Evolutionary conservation across 1,140 invertebrate species (phyloP), one percentile per base, ranked within the genome.

Genomic region (Hydropsyche tenuis): DNA sequence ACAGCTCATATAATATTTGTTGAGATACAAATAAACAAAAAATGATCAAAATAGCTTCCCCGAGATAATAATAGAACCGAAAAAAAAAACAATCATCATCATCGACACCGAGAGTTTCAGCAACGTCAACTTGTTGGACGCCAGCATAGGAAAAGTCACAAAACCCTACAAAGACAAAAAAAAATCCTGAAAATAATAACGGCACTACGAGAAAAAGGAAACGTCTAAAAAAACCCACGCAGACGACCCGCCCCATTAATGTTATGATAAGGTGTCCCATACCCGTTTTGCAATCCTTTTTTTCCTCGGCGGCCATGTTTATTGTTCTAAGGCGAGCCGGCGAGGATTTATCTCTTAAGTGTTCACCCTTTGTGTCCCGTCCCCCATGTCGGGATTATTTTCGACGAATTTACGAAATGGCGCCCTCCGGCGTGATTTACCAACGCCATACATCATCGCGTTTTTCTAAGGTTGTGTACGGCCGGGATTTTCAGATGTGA

Each of bases 81-180:
- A n/a, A n/a, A n/a, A n/a, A n/a, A n/a, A n/a, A n/a, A n/a, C n/a
- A n/a, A n/a, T n/a, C 51, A n/a, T 53, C 51, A 18, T 53, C 51
- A 22, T 11, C 20, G 51, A 53, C 51, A 20, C 42, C 42, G 64
- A 66, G 30, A 66, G 42, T 12, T n/a, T 53, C 45, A 45, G 37
- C 37, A 51, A 30, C 60, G 14, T 53, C 66, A 51, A 69, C 66
- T 69, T 69, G 66, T 69, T 69, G 66, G 66, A 51, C 66, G 66
- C 25, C 45, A 12, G 22, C n/a, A n/a, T n/a, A n/a, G n/a, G n/a
- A n/a, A n/a, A n/a, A n/a, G n/a, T n/a, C n/a, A n/a, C n/a, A n/a
- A n/a, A n/a, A n/a, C n/a, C n/a, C n/a, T n/a, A n/a, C n/a, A n/a
- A n/a, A n/a, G n/a, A n/a, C n/a, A n/a, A n/a, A n/a, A n/a, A n/a